These are phyloP conservation scores for Dasyurus viverrinus DNA, from an alignment of 2,113 vertebrate species.

Conservation along the genomic window DNA sequence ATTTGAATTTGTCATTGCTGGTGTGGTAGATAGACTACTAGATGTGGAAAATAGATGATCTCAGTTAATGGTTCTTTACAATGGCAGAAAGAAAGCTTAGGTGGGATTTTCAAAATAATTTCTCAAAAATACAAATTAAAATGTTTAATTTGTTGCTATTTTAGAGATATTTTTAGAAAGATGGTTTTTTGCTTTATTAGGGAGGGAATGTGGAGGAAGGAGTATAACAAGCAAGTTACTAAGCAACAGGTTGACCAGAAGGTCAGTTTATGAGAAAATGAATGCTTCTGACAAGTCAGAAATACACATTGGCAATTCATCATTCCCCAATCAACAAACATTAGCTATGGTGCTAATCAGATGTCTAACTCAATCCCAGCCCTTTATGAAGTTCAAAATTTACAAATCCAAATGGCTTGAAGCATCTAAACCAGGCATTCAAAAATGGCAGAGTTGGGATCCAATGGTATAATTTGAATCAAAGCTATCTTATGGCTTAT, in stretches of 20 bases:
- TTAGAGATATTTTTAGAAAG: constrained; percentile 37
- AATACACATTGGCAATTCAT: constrained; percentile 17
- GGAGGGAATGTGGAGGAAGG: background rate
- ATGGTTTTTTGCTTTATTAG: background rate
- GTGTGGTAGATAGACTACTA: background rate
- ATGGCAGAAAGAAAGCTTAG: constrained; percentile 13
- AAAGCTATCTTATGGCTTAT: background rate
- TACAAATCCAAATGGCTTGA: background rate
- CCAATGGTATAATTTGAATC: background rate
- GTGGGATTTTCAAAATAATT: constrained; percentile 21
- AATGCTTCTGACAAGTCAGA: background rate
- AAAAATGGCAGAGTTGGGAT: background rate
- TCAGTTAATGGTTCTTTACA: background rate
- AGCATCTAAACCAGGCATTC: background rate
- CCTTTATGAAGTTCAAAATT: background rate
- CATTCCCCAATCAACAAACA: background rate
- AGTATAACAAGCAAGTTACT: background rate
- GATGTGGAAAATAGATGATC: background rate
- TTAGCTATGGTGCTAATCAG: background rate
- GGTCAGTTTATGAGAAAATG: constrained; percentile 21
- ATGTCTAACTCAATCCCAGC: background rate
- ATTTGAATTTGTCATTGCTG: background rate
- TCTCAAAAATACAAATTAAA: constrained; percentile 5
- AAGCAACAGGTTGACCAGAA: background rate
- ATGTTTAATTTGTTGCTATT: constrained; percentile 16